Percentiles rank a stretch among this genome's conserved stretches.
phyloP scores from a whole-genome alignment of 2,113 vertebrate genomes.

The Chloroceryle aenea region DNA sequence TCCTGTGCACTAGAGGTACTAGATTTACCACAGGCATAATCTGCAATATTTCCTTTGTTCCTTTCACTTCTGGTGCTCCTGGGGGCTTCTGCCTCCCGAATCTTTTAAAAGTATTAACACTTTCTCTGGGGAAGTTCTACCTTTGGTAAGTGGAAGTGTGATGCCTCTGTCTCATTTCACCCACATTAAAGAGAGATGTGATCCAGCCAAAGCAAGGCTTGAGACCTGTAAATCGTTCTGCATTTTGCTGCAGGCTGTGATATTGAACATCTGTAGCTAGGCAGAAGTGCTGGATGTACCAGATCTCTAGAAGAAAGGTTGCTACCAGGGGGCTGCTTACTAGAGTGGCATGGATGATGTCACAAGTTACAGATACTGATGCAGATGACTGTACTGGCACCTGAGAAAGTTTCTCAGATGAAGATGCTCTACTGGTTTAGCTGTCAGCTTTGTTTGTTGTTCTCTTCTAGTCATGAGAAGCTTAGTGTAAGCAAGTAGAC shows the following conservation, averaged over 20 bases:
- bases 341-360: too few species aligned
- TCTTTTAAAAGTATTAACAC: not conserved
- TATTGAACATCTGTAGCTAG: not conserved
- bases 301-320: not conserved
- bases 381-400: not conserved
- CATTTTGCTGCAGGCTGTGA: not conserved
- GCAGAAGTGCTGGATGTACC: not conserved
- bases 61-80: not conserved
- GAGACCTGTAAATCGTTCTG: not conserved
- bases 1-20: not conserved
- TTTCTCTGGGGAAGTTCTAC: not conserved
- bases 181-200: not conserved
- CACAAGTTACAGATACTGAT: not conserved
- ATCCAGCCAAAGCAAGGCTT: not conserved
- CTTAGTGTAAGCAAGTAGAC: not conserved
- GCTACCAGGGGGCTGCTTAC: not conserved
- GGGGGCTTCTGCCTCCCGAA: not conserved
- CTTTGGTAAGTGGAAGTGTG: not conserved
- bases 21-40: not conserved
- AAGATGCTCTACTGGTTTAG: not conserved
- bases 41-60: not conserved
- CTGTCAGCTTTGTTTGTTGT: not conserved
- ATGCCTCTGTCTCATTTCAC: not conserved
- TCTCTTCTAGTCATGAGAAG: not conserved
- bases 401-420: not conserved